Evolutionary conservation across 2,797 vertebrate species (phyloP).

Genomic region (Choloepus didactylus): DNA sequence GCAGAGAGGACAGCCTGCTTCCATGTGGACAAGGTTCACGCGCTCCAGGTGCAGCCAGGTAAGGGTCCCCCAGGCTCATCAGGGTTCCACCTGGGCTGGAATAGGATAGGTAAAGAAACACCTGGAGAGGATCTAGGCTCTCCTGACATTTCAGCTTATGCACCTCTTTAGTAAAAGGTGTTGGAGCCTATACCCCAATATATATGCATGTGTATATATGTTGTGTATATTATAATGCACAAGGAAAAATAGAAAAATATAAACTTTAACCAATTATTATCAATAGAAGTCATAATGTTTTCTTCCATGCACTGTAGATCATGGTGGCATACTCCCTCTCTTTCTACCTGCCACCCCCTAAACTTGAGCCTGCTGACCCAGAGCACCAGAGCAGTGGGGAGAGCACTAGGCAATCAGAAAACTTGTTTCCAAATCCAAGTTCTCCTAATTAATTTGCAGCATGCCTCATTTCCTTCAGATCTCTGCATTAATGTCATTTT

Average conservation of each 20-base stretch:
- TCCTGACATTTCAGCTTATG: neutral
- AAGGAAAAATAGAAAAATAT: conserved; percentile 12
- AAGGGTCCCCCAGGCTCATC: neutral
- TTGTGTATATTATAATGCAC: neutral
- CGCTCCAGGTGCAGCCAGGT: neutral
- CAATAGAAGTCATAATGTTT: neutral
- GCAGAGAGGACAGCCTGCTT: neutral
- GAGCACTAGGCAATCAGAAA: neutral
- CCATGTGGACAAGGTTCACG: neutral
- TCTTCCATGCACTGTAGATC: neutral
- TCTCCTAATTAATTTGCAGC: neutral
- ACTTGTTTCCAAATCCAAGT: neutral
- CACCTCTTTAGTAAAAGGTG: neutral
- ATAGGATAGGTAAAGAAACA: neutral
- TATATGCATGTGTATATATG: neutral
- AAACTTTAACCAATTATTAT: neutral
- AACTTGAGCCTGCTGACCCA: neutral
- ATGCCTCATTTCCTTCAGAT: neutral
- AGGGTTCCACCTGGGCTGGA: neutral
- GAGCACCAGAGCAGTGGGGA: neutral
- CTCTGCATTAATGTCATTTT: neutral
- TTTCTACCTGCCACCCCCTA: accelerated
- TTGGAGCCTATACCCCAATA: neutral
- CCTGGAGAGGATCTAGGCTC: neutral
- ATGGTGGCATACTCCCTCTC: accelerated